Base-by-base conservation (phyloP, 2,113 vertebrate species). In the Siniperca knerii region DNA sequence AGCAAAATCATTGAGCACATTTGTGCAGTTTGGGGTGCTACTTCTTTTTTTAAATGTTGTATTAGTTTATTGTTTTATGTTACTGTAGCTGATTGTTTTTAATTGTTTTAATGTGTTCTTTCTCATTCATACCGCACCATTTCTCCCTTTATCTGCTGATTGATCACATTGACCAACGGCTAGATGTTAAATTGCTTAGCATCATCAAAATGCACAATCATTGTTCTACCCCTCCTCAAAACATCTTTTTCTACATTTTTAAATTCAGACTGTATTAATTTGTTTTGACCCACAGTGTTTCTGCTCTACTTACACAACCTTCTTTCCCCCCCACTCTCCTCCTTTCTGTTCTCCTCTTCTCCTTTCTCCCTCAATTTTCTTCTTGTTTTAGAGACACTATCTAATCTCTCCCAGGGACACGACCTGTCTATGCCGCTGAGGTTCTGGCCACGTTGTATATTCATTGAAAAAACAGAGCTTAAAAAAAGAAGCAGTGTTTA, bases 361-460 rank as follows among this genome's bases (percentile, higher is more conserved):
- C 58, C 80, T 78, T 86, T 91, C 88, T 82, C 73, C 75, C 78
- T 90, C 82, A 73, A 74, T 92, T 88, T 81, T 92, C 85, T 54
- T 75, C 81, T 83, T 72, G 64, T 92, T 89, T 87, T 60, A 82
- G 72, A 90, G 81, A 88, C 84, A 81, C 87, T 87, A 90, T 93
- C 90, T 92, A 94, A 94, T 94, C 90, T 93, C 87, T 93, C 82
- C 72, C 85, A 86, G 88, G 86, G 93, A 91, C 83, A 79, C 94
- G 96, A 96, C 95, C 96, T 96, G 96, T 89, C 96, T 95, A 94
- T 92, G 92, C 96, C 94, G 94, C 96, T 96, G 95, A 97, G 96
- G 96, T 97, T 96, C 97, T 96, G 97, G 96, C 96, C 97, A 96
- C 94, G 97, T 97, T 98, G 97, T 99, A 97, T 98, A 98, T 98